Evolutionary conservation across 2,113 vertebrate genomes (phyloP).

Genomic region (Isurus oxyrinchus): DNA sequence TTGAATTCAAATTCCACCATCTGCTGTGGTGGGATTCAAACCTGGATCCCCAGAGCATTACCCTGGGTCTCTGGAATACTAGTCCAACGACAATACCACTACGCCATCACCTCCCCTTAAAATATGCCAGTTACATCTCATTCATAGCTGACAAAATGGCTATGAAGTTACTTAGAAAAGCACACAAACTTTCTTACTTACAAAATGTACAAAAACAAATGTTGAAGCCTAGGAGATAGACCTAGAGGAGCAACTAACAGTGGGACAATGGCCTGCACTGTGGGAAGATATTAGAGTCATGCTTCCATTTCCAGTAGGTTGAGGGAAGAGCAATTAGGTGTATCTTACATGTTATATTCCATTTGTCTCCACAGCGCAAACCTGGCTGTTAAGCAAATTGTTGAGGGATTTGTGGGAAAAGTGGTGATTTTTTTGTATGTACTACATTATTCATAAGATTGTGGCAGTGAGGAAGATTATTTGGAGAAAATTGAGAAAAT

Average conservation of each 20-base stretch:
- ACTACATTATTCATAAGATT: not conserved
- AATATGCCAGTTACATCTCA: not conserved
- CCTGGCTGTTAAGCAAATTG: not conserved
- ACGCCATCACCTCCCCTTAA: not conserved
- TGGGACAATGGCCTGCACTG: not conserved
- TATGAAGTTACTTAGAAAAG: not conserved
- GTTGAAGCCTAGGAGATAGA: not conserved
- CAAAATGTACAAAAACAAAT: not conserved
- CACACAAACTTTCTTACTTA: not conserved
- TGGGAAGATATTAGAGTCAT: not conserved
- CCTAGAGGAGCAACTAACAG: not conserved
- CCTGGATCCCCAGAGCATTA: too few species aligned
- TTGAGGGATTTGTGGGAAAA: not conserved
- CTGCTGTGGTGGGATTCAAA: too few species aligned
- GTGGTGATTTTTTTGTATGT: not conserved
- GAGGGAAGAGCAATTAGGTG: not conserved
- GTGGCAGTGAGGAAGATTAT: not conserved
- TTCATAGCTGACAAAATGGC: not conserved
- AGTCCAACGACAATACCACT: too few species aligned
- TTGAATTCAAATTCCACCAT: too few species aligned
- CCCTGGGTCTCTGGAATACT: too few species aligned
- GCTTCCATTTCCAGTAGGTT: not conserved
- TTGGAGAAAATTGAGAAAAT: not conserved
- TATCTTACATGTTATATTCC: not conserved
- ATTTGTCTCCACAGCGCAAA: not conserved